Percentiles rank a stretch among this genome's conserved stretches.
These are phyloP conservation scores for Sphaerophoria taeniata DNA, from an alignment of 2,888 invertebrate genomes.

Conservation along the genomic window DNA sequence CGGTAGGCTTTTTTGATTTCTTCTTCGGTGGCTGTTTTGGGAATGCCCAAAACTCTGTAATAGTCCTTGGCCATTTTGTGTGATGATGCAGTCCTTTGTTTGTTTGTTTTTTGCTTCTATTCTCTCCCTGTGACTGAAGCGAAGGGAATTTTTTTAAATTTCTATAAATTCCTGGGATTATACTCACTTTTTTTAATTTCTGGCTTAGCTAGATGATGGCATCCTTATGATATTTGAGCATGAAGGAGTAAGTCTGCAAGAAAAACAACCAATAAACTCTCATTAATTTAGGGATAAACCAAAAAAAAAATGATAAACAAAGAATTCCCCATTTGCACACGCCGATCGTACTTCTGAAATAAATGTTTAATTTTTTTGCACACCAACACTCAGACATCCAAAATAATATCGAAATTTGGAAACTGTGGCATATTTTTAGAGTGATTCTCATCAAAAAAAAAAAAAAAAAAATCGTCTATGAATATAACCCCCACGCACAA, in stretches of 20 bases:
- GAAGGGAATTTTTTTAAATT: background rate
- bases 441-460: constrained; percentile 73
- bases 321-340: constrained; percentile 51
- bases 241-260: constrained; percentile 57
- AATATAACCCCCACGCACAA: constrained; percentile 63
- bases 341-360: constrained; percentile 36
- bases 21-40: constrained; percentile 94
- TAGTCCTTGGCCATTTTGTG: constrained; percentile 97
- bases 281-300: background rate
- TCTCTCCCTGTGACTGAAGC: constrained; percentile 44
- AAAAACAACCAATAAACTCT: background rate
- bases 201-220: constrained; percentile 60
- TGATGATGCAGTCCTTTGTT: constrained; percentile 29
- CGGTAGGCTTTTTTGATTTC: constrained; percentile 99
- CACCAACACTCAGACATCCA: constrained; percentile 44
- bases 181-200: constrained; percentile 51
- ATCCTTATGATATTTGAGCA: constrained; percentile 55
- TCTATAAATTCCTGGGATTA: background rate
- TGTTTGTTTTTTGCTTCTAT: constrained; percentile 40
- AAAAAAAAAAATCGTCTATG: constrained; percentile 41
- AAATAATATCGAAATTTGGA: constrained; percentile 63
- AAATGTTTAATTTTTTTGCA: constrained; percentile 29
- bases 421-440: constrained; percentile 72
- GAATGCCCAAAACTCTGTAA: constrained; percentile 95
- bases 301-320: constrained; percentile 29